Evolutionary conservation across 2,797 vertebrate genomes (phyloP), one percentile per base, ranked within the genome.

Genomic region (Girardinus metallicus): DNA sequence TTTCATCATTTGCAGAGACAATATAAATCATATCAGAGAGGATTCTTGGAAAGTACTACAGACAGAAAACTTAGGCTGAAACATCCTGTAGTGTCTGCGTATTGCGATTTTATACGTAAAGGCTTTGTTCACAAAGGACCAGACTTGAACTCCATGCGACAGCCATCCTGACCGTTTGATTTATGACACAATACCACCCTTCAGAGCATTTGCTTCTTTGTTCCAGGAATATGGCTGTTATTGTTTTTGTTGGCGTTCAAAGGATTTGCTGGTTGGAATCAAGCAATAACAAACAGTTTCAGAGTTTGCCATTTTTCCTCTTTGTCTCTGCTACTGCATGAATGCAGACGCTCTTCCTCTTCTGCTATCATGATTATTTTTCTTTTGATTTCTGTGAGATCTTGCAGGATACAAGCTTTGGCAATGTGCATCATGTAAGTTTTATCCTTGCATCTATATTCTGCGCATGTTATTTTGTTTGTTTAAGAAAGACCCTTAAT

Each of bases 161-260:
- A 85, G 92, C 85, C 87, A 92, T 89, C 89, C 87, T 92, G 89
- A 75, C 55, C 2, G 83, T 94, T 93, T 94, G 92, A 95, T 93
- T 92, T 84, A 81, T 10, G 80, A 77, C 83, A 94, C 93, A 95
- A 94, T 92, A 90, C 89, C 77, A 83, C 82, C 87, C 70, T 64
- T 85, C 79, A 91, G 86, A 91, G 91, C 87, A 85, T 81, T 76
- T 55, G 80, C 80, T 76, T 90, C 94, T 71, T 96, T 96, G 95
- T 96, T 92, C 76, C 60, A 44, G 6, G 57, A 86, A 93, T 91
- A 94, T 93, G 93, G 94, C 93, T 94, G 93, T 95, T 94, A 93
- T 95, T 96, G 94, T 96, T 95, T 94, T 92, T 77, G 8, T 82
- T 91, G 76, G 85, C 34, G 73, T 93, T 95, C 89, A 95, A 95